phyloP scores from a whole-genome alignment of 2,888 invertebrate species.

The Acrobeloides nanus region DNA sequence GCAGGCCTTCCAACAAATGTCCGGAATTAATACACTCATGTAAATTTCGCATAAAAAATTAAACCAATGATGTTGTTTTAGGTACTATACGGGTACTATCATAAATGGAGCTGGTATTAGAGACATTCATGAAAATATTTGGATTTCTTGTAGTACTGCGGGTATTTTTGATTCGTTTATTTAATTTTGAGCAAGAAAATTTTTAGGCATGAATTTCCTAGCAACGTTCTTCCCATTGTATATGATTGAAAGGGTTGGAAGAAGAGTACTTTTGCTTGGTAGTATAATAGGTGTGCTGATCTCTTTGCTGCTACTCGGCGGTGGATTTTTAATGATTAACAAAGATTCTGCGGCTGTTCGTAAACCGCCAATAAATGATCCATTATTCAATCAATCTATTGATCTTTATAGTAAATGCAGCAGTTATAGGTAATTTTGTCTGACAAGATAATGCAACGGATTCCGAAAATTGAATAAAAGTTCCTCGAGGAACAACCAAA shows the following conservation, averaged over 20 bases:
- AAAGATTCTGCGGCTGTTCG: slow-evolving; percentile 30
- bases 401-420: no score
- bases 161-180: no score
- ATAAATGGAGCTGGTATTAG: slow-evolving; percentile 40
- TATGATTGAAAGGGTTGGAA: slow-evolving; percentile 37
- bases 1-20: slow-evolving; percentile 60
- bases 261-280: slow-evolving; percentile 37
- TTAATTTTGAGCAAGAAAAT: no score
- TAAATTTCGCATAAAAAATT: slow-evolving; percentile 22
- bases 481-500: no score
- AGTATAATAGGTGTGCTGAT: slow-evolving; percentile 42
- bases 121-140: slow-evolving; percentile 41
- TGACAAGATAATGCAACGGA: no score
- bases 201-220: slow-evolving; percentile 38
- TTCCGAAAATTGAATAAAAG: no score
- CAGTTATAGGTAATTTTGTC: no score
- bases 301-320: slow-evolving; percentile 39
- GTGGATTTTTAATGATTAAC: slow-evolving; percentile 38
- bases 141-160: slow-evolving; percentile 30
- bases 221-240: slow-evolving; percentile 38
- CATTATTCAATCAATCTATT: no score
- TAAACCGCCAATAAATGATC: no score
- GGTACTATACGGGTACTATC: slow-evolving; percentile 45
- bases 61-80: neutral
- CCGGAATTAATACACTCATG: slow-evolving; percentile 61